These are phyloP conservation scores for Congeria kusceri DNA, from an alignment of 2,888 invertebrate genomes.

Conservation along the genomic window DNA sequence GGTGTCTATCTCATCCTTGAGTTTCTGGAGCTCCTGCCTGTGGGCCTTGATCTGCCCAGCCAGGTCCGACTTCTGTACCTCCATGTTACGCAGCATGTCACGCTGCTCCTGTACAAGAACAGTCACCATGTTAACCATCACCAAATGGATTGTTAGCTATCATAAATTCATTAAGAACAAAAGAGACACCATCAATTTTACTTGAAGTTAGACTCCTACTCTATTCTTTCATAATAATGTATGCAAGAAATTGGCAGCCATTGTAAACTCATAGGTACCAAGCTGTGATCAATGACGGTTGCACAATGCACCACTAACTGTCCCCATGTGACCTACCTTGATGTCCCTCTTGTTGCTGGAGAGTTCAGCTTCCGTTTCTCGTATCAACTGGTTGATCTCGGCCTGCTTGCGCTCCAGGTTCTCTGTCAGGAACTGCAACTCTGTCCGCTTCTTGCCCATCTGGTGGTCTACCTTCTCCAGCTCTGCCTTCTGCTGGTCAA, in stretches of 20 bases:
- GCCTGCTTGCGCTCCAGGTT: constrained; percentile 75
- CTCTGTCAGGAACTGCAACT: constrained; percentile 77
- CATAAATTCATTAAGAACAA: no score
- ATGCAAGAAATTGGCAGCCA: no score
- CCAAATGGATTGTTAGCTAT: background rate
- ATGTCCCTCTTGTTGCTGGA: constrained; percentile 78
- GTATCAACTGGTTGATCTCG: constrained; percentile 75
- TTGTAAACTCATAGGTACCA: no score
- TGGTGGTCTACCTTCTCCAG: constrained; percentile 79
- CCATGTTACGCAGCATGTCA: constrained; percentile 71
- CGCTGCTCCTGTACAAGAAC: constrained; percentile 68
- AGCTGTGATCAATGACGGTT: no score
- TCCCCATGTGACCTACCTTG: constrained; percentile 64
- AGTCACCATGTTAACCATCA: background rate
- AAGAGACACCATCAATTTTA: no score
- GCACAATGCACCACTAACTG: no score
- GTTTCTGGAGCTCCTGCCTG: constrained; percentile 71
- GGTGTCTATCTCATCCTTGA: constrained; percentile 77
- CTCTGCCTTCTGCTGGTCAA: constrained; percentile 73
- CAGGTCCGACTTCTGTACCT: constrained; percentile 75
- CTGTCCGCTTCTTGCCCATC: constrained; percentile 78
- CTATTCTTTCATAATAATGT: no score
- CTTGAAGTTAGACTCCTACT: no score
- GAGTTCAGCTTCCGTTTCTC: constrained; percentile 79
- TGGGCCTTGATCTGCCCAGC: constrained; percentile 69